Conservation (phyloP, 2,113 vertebrate genomes). For the Leptosomus discolor region DNA sequence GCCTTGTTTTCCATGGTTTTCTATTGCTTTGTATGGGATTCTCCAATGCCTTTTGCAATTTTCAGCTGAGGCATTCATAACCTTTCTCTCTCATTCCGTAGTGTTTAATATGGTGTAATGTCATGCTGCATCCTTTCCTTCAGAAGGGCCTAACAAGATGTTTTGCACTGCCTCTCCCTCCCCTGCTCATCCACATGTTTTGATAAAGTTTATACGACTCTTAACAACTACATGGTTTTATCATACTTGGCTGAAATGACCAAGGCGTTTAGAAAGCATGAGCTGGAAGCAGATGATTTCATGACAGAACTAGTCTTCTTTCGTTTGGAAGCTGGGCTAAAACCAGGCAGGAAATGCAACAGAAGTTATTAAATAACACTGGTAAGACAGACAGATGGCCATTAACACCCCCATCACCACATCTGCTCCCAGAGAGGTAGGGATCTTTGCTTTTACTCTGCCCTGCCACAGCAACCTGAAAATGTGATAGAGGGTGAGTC, state of each 20-base stretch:
- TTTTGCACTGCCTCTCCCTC: neutral
- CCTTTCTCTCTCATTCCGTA: neutral
- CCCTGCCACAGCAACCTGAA: neutral
- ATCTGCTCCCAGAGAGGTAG: neutral
- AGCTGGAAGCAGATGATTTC: neutral
- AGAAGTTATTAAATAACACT: neutral
- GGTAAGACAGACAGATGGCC: neutral
- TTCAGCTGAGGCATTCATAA: neutral
- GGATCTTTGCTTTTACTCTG: neutral
- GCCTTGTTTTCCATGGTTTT: neutral
- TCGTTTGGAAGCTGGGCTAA: neutral
- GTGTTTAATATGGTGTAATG: neutral
- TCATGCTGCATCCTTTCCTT: neutral
- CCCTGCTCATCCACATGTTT: neutral
- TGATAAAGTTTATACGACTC: neutral
- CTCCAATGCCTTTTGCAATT: neutral
- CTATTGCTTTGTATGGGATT: neutral
- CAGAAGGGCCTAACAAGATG: neutral
- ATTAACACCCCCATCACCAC: neutral
- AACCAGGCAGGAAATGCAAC: neutral
- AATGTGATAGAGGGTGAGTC: neutral
- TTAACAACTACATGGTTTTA: neutral
- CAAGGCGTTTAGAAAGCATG: neutral
- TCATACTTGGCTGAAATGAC: neutral
- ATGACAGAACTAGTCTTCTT: neutral